Conservation (phyloP, 1,140 invertebrate genomes). For the Microplitis demolitor region DNA sequence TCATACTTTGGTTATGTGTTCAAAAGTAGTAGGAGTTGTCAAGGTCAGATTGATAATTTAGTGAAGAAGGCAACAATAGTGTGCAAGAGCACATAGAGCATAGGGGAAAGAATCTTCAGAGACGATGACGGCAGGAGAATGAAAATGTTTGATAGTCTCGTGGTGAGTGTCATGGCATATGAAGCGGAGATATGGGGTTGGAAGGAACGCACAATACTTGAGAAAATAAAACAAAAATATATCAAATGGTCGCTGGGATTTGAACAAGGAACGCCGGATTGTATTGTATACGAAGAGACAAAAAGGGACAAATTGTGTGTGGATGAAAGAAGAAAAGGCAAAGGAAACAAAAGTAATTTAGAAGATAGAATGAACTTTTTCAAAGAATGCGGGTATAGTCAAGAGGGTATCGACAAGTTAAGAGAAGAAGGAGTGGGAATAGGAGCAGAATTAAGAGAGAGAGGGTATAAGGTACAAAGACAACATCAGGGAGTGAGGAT, state of each 20-base stretch:
- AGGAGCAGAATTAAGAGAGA: neutral
- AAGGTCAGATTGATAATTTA: neutral
- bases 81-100: conserved; percentile 11
- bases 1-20: conserved; percentile 17
- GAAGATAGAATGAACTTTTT: neutral
- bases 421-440: neutral
- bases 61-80: conserved; percentile 12
- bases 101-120: conserved; percentile 15
- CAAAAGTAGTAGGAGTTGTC: neutral
- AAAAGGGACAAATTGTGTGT: neutral
- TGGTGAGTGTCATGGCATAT: conserved; percentile 8
- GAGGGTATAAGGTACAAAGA: neutral
- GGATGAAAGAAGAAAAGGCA: neutral
- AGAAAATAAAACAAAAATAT: neutral
- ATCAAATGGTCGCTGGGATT: conserved; percentile 19
- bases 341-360: neutral
- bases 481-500: neutral
- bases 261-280: conserved; percentile 8
- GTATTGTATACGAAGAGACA: neutral
- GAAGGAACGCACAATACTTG: neutral
- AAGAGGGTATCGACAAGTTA: neutral
- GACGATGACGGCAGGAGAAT: conserved; percentile 12
- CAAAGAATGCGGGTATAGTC: neutral
- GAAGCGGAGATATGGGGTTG: neutral
- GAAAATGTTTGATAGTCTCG: conserved; percentile 20